phyloP scores from a whole-genome alignment of 2,888 invertebrate genomes.

The Ochropleura leucogaster region DNA sequence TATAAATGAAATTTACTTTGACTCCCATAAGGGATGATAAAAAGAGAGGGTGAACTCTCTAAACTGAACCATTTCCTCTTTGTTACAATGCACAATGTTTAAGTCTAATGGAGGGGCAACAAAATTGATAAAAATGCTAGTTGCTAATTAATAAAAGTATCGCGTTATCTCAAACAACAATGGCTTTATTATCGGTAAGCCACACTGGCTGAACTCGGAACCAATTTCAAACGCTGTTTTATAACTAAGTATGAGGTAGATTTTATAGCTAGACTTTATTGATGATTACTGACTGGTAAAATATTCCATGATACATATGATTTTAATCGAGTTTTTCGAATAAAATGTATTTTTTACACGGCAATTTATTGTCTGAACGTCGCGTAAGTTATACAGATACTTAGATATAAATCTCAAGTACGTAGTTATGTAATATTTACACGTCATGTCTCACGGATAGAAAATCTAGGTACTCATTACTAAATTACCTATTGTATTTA shows the following conservation, averaged over 20 bases:
- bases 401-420: background rate
- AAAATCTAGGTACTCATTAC: constrained; percentile 21
- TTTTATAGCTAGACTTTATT: background rate
- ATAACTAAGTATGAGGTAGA: background rate
- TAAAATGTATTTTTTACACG: background rate
- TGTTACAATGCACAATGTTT: background rate
- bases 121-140: constrained; percentile 33
- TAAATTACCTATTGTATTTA: constrained; percentile 34
- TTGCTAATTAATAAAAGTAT: constrained; percentile 47
- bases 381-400: constrained; percentile 5
- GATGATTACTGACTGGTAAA: background rate
- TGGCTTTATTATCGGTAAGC: constrained; percentile 46
- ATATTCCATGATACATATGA: background rate
- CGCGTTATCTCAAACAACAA: constrained; percentile 49
- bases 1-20: background rate
- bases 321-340: background rate
- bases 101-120: constrained; percentile 8
- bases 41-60: no score
- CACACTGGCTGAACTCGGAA: constrained; percentile 17
- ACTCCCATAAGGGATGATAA: background rate
- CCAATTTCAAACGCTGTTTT: background rate
- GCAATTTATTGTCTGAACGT: constrained; percentile 1
- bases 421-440: constrained; percentile 24
- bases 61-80: background rate
- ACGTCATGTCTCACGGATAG: constrained; percentile 12